Conservation (phyloP, 2,113 vertebrate species). For the Brachypodius melanocephalos region DNA sequence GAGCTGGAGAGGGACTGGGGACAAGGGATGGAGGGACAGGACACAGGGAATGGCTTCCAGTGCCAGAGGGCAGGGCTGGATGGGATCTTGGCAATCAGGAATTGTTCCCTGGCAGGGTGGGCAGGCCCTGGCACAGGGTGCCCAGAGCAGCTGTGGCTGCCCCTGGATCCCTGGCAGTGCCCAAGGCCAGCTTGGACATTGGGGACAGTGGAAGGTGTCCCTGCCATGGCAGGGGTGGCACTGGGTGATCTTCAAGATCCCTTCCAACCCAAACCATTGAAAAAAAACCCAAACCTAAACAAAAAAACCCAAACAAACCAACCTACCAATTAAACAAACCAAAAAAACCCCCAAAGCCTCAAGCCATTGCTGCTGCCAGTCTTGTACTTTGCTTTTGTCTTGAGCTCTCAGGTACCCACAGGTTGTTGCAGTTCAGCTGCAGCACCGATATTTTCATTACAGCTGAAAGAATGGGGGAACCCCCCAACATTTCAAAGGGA, state of each 20-base stretch:
- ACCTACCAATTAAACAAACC: background rate
- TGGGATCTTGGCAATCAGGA: background rate
- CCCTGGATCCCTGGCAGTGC: background rate
- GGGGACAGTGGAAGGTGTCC: background rate
- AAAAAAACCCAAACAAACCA: too few species aligned
- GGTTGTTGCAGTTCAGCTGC: background rate
- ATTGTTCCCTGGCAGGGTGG: background rate
- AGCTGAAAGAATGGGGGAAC: background rate
- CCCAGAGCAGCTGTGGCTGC: background rate
- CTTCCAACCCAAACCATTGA: background rate
- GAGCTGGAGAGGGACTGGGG: background rate
- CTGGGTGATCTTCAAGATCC: fast-evolving
- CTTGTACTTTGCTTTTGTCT: background rate
- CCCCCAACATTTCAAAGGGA: background rate
- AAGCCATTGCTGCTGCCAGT: background rate
- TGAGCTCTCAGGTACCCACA: background rate
- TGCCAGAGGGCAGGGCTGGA: background rate
- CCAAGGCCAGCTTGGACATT: background rate
- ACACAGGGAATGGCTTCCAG: background rate
- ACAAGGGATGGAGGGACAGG: background rate
- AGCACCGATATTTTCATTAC: background rate
- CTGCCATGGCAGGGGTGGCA: background rate
- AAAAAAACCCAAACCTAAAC: too few species aligned
- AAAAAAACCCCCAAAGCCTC: fast-evolving
- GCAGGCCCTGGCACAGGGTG: background rate